Base-by-base conservation (phyloP, 2,888 invertebrate genomes). In the Drosophila macrospina region DNA sequence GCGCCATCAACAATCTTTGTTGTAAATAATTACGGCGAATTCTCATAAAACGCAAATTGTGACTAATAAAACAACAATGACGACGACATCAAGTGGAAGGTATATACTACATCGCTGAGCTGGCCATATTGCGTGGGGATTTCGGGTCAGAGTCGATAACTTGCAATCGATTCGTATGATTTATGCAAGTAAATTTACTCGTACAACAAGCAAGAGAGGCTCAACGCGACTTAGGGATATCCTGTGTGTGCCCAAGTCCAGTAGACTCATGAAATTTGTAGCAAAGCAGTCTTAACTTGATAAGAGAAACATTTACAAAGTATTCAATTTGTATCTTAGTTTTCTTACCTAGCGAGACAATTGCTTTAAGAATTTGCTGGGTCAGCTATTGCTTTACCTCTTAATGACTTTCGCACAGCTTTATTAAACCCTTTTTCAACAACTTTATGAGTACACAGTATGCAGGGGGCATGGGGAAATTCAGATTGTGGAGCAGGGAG, bases 1-100 rank as follows among this genome's bases (percentile, higher is more conserved):
- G 55, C 34, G 64, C 50, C 60, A 61, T 66, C 70, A 60, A 69
- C 66, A 80, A 72, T 70, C 72, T 69, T 73, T 67, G 55, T 69
- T 87, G 87, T 79, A 87, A 87, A 79, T 81, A 87, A 83, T 85
- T 87, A 85, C 76, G 66, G 26, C 65, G 55, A 69, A 62, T 68
- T 73, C 73, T 68, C 67, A 72, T 65, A 67, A 73, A 73, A 79
- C 69, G 64, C 76, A 67, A 81, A 73, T 78, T 73, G 70, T 76
- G 73, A 84, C 79, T 78, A 73, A 84, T 81, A 81, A 73, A 66
- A 61, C 60, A 55, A 71, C 70, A 63, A 70, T 48, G 63, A 55
- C 36, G 69, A 36, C 57, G 28, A 32, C 30, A 20, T 60, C 78
- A 77, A 64, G 68, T 75, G 50, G 42, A 56, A 68, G 42, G 47